Base-by-base conservation (phyloP, 2,888 invertebrate species). In the Siphonodentalium dalli region DNA sequence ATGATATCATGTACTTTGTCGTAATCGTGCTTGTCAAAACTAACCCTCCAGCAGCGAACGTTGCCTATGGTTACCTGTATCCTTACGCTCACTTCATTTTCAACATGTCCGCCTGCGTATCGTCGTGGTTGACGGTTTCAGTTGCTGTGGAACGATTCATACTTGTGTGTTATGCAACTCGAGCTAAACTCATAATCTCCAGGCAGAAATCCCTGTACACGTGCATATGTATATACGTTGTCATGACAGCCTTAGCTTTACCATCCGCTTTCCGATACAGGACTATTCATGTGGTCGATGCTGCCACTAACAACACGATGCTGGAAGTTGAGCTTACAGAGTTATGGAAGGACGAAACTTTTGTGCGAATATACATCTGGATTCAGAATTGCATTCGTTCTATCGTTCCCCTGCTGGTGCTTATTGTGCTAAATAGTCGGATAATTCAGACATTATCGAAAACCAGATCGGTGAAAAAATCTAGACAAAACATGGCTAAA, bases 31-130 rank as follows among this genome's bases (percentile, higher is more conserved):
- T 76, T 7, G 56, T 64, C 7, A 57, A 65, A 6, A 66, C 55
- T 24, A 49, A 69, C 38, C 59, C 64, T 1, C 45, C 41, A 6
- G 52, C 61, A 3, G 69, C 69, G 0, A 55, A 71, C 24, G 57
- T 51, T 26, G 61, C 63, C 35, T 73, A 64, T 54, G 68, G 63
- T 6, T 62, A 64, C 23, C 55, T 76, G 1, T 79, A 79, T 53
- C 78, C 78, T 0, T 73, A 71, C 46, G 76, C 76, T 3, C 77
- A 77, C 54, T 78, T 74, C 52, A 62, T 78, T 6, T 77, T 77
- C 52, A 75, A 74, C 50, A 68, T 72, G 61, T 66, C 76, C 2
- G 68, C 69, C 1, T 75, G 73, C 45, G 66, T 75, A 15, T 71
- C 77, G 1, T 66, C 75, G 4, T 78, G 77, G 78, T 59, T 78